Evolutionary conservation across 2,113 vertebrate species (phyloP), one percentile per base, ranked within the genome.

Genomic region (Nibea albiflora): DNA sequence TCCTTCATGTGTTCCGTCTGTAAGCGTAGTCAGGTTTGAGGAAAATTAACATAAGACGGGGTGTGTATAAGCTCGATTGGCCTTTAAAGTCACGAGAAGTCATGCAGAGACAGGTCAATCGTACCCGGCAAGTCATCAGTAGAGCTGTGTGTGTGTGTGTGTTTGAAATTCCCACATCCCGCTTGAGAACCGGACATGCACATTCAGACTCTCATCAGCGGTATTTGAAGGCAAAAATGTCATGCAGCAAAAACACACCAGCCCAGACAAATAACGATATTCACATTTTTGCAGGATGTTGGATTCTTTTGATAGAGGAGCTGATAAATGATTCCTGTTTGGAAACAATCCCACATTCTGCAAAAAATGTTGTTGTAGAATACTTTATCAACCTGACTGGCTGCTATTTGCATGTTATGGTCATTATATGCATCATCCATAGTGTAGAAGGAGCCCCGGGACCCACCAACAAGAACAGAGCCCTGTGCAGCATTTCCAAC

Each of bases 91-190:
- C 54, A 17, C 6, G 65, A 70, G 68, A 81, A 65, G 70, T 86
- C 73, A 65, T 6, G 39, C 66, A 39, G 81, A 77, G 71, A 62
- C 69, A 68, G 88, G 81, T 91, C 89, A 85, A 61, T 85, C 67
- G 57, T 78, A 90, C 87, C 84, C 88, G 82, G 77, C 81, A 57
- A 54, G 72, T 64, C 85, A 92, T 92, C 89, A 83, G 62, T 81
- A 47, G 39, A 87, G 83, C 85, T 58, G 83, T 20, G 62, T 56
- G 60, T 20, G 62, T n/a, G n/a, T 56, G 60, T 60, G 35, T 39
- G 62, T 86, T 87, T 87, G 80, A 89, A 79, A 78, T 62, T 78
- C 50, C 57, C 24, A 81, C 75, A 82, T 84, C 75, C 72, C 64
- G 53, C 31, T 50, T 54, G 75, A 86, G 74, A 22, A 16, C 49